These are phyloP conservation scores for Sinelater perroti DNA, from an alignment of 2,888 invertebrate genomes.

Conservation along the genomic window DNA sequence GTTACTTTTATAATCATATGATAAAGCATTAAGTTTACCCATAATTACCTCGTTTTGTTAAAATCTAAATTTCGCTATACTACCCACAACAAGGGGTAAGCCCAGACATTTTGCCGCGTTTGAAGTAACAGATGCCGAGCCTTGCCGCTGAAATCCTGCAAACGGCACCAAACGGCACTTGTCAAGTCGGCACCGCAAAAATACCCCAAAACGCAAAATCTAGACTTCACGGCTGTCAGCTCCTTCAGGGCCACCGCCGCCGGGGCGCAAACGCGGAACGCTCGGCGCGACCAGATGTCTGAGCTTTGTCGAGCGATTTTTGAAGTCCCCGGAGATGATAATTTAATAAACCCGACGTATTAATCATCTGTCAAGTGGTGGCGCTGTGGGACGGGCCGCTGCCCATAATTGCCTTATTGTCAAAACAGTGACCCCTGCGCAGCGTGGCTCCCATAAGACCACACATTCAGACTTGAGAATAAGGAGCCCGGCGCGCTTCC, in stretches of 20 bases:
- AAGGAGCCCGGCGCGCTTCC: slow-evolving; percentile 3
- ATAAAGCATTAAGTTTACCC: too few species aligned
- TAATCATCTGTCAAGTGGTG: slow-evolving; percentile 59
- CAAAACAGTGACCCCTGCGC: slow-evolving; percentile 56
- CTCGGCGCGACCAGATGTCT: slow-evolving; percentile 37
- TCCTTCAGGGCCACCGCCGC: neutral
- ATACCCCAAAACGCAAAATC: neutral
- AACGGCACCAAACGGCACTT: neutral
- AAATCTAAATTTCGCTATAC: too few species aligned
- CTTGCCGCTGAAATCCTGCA: too few species aligned
- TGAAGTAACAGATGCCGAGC: too few species aligned
- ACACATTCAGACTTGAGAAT: slow-evolving; percentile 53
- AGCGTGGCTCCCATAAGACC: slow-evolving; percentile 51
- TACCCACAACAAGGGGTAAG: too few species aligned
- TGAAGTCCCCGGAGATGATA: slow-evolving; percentile 54
- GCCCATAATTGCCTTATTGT: slow-evolving; percentile 60
- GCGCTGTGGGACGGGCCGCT: slow-evolving; percentile 56
- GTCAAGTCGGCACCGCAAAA: neutral
- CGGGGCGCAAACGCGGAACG: slow-evolving; percentile 35
- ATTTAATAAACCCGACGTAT: slow-evolving; percentile 59
- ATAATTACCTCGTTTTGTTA: too few species aligned
- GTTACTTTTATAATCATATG: too few species aligned
- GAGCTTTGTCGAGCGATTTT: slow-evolving; percentile 30
- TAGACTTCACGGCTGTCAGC: slow-evolving; percentile 11
- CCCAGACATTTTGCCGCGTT: too few species aligned